These are phyloP conservation scores for Triplophysa dalaica DNA, from an alignment of 2,113 vertebrate species.

Conservation along the genomic window DNA sequence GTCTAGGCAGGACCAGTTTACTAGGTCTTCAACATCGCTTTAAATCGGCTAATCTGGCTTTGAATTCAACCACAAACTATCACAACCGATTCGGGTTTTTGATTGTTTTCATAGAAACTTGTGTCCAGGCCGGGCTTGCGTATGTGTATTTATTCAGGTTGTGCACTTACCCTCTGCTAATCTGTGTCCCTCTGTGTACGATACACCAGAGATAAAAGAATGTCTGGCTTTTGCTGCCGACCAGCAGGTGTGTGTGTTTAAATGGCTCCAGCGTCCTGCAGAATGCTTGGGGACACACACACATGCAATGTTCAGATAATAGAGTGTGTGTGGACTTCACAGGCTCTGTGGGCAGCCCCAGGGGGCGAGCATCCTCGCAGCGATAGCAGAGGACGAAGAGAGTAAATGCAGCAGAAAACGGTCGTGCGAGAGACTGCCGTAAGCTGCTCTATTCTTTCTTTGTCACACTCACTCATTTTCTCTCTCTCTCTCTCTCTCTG, in stretches of 20 bases:
- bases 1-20: slow-evolving; percentile 61
- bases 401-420: slow-evolving; percentile 50
- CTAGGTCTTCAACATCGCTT: slow-evolving; percentile 41
- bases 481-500: slow-evolving; percentile 42
- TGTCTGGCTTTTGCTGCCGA: slow-evolving; percentile 39
- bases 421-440: background rate
- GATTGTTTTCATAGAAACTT: background rate
- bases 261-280: slow-evolving; percentile 56
- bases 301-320: slow-evolving; percentile 55
- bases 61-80: slow-evolving; percentile 29
- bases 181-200: slow-evolving; percentile 56
- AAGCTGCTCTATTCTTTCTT: slow-evolving; percentile 30
- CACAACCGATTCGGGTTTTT: background rate
- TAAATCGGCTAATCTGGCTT: slow-evolving; percentile 59
- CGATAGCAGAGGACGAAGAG: slow-evolving; percentile 58
- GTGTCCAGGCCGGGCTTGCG: background rate
- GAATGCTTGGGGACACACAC: slow-evolving; percentile 42
- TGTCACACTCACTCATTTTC: slow-evolving; percentile 40
- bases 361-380: slow-evolving; percentile 60
- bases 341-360: slow-evolving; percentile 63
- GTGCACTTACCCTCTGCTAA: slow-evolving; percentile 53
- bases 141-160: slow-evolving; percentile 56
- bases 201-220: slow-evolving; percentile 62
- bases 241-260: slow-evolving; percentile 56
- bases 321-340: slow-evolving; percentile 67